Conservation (phyloP, 2,113 vertebrate genomes). For the Vulpes lagopus region DNA sequence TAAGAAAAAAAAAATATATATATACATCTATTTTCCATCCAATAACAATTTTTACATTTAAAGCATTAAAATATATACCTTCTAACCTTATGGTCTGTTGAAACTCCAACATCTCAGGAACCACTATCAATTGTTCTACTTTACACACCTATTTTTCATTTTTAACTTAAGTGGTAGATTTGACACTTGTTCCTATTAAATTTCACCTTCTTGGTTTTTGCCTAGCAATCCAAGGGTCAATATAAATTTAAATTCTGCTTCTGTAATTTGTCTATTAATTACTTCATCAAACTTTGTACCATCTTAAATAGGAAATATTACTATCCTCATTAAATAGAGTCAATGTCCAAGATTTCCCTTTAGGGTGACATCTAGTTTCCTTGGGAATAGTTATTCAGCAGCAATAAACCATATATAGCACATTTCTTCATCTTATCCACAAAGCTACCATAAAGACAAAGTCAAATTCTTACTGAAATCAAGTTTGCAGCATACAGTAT, state of each 20-base stretch:
- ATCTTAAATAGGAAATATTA: background rate
- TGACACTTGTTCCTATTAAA: constrained; percentile 21
- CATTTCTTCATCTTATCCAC: background rate
- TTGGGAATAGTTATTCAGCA: background rate
- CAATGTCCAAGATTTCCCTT: background rate
- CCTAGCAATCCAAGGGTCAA: background rate
- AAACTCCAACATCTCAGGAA: background rate
- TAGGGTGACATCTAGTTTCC: background rate
- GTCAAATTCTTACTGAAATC: constrained; percentile 21
- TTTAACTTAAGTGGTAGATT: background rate
- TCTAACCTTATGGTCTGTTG: background rate
- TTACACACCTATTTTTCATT: background rate
- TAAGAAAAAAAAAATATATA: too few species aligned
- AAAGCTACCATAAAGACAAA: background rate
- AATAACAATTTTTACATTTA: background rate
- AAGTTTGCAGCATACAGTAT: background rate
- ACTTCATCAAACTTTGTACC: background rate
- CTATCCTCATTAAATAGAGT: background rate
- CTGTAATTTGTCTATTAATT: constrained; percentile 13
- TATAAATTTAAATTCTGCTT: constrained; percentile 24
- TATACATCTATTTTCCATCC: background rate
- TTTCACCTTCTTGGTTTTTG: constrained; percentile 17
- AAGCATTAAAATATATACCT: background rate
- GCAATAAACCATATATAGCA: background rate
- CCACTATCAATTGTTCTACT: background rate